phyloP scores from a whole-genome alignment of 2,797 vertebrate genomes.

The Melopsittacus undulatus region DNA sequence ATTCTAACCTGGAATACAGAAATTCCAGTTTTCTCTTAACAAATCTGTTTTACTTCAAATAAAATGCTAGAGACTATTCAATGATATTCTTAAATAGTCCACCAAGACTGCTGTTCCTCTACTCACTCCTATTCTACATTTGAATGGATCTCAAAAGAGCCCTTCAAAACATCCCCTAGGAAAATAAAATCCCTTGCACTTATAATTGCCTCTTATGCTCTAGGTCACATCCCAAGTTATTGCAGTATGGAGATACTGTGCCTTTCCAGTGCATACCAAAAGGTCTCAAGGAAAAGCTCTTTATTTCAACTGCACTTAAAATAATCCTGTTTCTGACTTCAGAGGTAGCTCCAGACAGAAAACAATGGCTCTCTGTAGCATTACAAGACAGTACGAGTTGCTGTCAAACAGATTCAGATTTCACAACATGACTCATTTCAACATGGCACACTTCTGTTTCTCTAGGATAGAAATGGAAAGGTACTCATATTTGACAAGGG shows the following conservation, averaged over 20 bases:
- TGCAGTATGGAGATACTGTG: neutral
- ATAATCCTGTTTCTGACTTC: neutral
- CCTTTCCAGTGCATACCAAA: neutral
- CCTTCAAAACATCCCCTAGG: neutral
- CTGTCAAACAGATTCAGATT: neutral
- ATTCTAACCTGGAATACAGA: neutral
- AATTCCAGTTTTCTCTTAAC: neutral
- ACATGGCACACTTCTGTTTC: neutral
- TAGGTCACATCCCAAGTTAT: neutral
- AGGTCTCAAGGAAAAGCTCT: neutral
- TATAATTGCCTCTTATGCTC: neutral
- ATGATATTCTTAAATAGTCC: neutral
- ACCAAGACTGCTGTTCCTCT: neutral
- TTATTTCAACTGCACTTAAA: neutral
- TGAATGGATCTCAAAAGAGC: neutral
- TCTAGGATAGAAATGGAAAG: neutral
- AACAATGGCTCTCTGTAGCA: neutral
- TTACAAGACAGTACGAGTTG: neutral
- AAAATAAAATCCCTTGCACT: neutral
- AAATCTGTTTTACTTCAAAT: neutral
- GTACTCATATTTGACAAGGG: neutral
- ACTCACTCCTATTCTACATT: neutral
- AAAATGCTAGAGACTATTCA: neutral
- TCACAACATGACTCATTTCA: neutral
- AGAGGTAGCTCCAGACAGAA: neutral